These are phyloP conservation scores for Myoxocephalus aenaeus DNA, from an alignment of 2,797 vertebrate species.

Conservation along the genomic window DNA sequence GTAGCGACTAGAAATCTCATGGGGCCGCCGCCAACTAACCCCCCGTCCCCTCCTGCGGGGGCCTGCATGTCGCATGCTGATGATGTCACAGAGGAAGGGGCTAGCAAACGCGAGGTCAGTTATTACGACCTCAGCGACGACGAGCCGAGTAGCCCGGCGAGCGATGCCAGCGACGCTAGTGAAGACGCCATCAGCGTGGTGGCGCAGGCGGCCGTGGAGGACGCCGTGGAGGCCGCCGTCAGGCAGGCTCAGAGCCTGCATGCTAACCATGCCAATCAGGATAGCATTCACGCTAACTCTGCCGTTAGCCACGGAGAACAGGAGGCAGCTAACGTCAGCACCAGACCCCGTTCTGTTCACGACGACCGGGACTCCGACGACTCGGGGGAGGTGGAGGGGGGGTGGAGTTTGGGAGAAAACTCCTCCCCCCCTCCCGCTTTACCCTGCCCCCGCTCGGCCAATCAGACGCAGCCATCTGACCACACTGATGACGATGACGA, in stretches of 20 bases:
- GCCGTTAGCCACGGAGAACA: slow-evolving; percentile 6
- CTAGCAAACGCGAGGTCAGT: slow-evolving; percentile 23
- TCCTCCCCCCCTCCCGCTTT: slow-evolving; percentile 66
- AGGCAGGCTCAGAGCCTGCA: slow-evolving; percentile 64
- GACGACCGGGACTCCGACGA: slow-evolving; percentile 57
- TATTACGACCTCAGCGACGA: slow-evolving; percentile 76
- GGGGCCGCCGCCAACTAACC: slow-evolving; percentile 46
- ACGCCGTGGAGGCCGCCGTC: slow-evolving; percentile 81
- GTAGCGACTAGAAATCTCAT: slow-evolving; percentile 69
- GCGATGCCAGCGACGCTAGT: slow-evolving; percentile 52
- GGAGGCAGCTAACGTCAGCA: background rate
- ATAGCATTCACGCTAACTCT: slow-evolving; percentile 29
- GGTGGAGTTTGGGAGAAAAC: slow-evolving; percentile 56
- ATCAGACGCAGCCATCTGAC: slow-evolving; percentile 12
- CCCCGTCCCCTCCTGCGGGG: slow-evolving; percentile 42
- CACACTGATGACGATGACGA: slow-evolving; percentile 66
- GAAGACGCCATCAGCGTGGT: slow-evolving; percentile 73
- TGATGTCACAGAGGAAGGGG: slow-evolving; percentile 55
- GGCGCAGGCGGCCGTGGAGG: slow-evolving; percentile 77
- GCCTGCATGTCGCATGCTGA: slow-evolving; percentile 21
- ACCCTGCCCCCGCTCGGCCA: slow-evolving; percentile 25
- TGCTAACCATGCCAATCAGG: slow-evolving; percentile 35
- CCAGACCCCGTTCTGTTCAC: slow-evolving; percentile 19
- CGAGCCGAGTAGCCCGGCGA: slow-evolving; percentile 52
- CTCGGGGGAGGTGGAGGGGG: slow-evolving; percentile 34